Conservation (phyloP, 1,140 invertebrate genomes). For the Hyposmocoma kahamanoa region DNA sequence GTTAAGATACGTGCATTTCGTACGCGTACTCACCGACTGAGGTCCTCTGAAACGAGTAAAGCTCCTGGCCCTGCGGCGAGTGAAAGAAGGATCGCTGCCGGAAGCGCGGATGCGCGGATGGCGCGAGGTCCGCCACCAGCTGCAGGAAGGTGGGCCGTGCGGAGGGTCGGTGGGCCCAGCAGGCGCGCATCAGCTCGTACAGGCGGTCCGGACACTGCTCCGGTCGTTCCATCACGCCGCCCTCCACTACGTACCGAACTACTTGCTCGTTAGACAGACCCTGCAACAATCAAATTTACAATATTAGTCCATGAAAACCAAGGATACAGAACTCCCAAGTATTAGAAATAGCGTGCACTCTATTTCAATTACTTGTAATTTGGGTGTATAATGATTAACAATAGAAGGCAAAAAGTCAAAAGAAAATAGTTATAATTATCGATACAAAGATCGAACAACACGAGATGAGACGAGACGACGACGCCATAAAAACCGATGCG, state of each 20-base stretch:
- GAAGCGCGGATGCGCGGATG: slow-evolving; percentile 78
- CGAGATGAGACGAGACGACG: too few species aligned
- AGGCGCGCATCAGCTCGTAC: slow-evolving; percentile 90
- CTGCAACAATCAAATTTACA: too few species aligned
- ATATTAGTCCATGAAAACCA: too few species aligned
- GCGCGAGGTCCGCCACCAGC: slow-evolving; percentile 79
- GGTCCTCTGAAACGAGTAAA: slow-evolving; percentile 53
- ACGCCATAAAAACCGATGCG: too few species aligned
- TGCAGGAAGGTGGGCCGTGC: slow-evolving; percentile 89
- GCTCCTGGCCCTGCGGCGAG: slow-evolving; percentile 77
- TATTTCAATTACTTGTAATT: too few species aligned
- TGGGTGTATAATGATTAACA: too few species aligned
- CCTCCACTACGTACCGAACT: slow-evolving; percentile 89
- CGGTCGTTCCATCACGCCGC: slow-evolving; percentile 93
- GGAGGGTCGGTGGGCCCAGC: slow-evolving; percentile 86
- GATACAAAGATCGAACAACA: too few species aligned
- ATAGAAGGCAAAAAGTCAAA: too few species aligned
- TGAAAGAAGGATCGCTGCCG: slow-evolving; percentile 86
- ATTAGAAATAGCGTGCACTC: too few species aligned
- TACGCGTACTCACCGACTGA: slow-evolving; percentile 35
- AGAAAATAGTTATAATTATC: too few species aligned
- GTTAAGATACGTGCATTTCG: too few species aligned
- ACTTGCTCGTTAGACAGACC: slow-evolving; percentile 87
- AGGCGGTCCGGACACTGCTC: slow-evolving; percentile 94
- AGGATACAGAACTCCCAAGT: too few species aligned